Conservation (phyloP, 2,113 vertebrate genomes). For the Nyctibius bracteatus region DNA sequence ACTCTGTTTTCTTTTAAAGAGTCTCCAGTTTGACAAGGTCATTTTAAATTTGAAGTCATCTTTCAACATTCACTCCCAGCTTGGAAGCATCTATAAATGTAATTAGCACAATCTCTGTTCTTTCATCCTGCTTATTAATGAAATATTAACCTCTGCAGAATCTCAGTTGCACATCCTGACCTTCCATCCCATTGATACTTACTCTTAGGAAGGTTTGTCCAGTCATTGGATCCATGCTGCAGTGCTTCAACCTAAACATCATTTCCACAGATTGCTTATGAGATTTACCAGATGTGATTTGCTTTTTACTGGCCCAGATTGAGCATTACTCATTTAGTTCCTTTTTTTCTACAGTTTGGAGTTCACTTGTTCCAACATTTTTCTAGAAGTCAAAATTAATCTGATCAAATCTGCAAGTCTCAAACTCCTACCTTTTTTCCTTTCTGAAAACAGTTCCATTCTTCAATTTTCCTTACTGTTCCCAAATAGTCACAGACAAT, state of each 20-base stretch:
- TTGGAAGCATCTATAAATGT: background rate
- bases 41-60: background rate
- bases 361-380: background rate
- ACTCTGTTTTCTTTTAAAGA: background rate
- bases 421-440: background rate
- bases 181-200: background rate
- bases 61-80: background rate
- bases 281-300: background rate
- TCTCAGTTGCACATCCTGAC: background rate
- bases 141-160: background rate
- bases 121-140: background rate
- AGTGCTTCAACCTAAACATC: background rate
- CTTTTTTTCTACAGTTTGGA: background rate
- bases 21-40: background rate
- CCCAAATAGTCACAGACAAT: background rate
- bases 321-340: background rate
- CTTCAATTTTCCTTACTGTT: background rate
- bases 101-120: background rate
- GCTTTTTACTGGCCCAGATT: background rate
- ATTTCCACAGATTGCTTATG: background rate
- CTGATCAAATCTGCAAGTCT: background rate
- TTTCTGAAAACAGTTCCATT: background rate
- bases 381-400: background rate
- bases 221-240: background rate
- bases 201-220: background rate